These are phyloP conservation scores for Phalacrocorax aristotelis DNA, from an alignment of 2,113 vertebrate genomes.

Conservation along the genomic window DNA sequence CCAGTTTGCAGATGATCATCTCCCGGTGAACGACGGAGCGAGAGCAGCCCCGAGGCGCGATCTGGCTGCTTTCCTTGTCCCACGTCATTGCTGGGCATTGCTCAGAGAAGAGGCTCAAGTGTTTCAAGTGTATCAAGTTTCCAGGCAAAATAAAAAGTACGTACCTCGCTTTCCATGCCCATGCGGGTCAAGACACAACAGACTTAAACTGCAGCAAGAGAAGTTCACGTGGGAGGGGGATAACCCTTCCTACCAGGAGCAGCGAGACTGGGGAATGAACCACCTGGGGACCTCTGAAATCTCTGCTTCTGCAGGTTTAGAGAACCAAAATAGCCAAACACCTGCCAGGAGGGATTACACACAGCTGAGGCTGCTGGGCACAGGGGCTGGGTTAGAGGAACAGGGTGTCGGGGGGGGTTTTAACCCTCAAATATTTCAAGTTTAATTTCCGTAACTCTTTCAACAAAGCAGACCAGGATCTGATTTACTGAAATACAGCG, in stretches of 20 bases:
- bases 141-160: background rate
- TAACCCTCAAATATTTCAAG: background rate
- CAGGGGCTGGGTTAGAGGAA: background rate
- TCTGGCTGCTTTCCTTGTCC: background rate
- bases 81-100: fast-evolving
- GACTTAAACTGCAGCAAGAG: background rate
- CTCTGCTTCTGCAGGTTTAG: background rate
- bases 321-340: fast-evolving
- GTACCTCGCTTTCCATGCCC: background rate
- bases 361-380: background rate
- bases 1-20: fast-evolving
- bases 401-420: fast-evolving
- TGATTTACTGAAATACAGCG: fast-evolving
- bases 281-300: fast-evolving
- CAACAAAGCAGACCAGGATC: background rate
- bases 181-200: fast-evolving
- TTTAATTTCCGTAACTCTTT: background rate
- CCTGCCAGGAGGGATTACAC: background rate
- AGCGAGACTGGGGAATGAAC: fast-evolving
- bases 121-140: no score
- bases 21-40: fast-evolving
- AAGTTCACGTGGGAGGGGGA: fast-evolving
- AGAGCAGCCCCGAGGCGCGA: background rate
- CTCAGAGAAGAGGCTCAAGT: no score
- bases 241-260: no score